Evolutionary conservation across 1,140 invertebrate species (phyloP), one percentile per base, ranked within the genome.

Genomic region (Ceratoteleas bidentatus): DNA sequence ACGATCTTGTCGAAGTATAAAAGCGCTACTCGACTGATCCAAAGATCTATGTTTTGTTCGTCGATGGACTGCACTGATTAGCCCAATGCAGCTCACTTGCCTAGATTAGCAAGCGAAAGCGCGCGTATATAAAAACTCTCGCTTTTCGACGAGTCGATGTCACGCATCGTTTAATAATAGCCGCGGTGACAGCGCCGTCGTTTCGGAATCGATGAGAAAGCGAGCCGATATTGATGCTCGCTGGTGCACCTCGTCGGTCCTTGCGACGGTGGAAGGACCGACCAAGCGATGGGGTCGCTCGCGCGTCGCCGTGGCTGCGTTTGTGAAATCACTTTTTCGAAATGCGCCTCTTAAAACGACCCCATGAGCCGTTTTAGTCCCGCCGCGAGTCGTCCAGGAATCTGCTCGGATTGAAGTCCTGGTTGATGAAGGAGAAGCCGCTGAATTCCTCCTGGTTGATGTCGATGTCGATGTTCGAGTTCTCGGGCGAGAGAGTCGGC

Each of bases 361-460:
- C 24, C 24, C 24, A 24, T 4, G 6, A 24, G 13, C 15, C 7
- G 34, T 34, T 66, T 68, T 89, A 90, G 89, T 69, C 90, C 81
- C 33, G 88, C 86, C 54, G 91, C 87, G 86, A 94, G 93, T 90
- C 94, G 92, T 88, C 89, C 24, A 92, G 87, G 85, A 94, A 93
- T 89, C 94, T 93, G 82, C 92, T 93, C 54, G 96, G 96, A 92
- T 96, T 96, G 92, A 95, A 99, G 89, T 98, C 97, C 81, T 94
- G 93, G 92, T 99, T 99, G 76, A 98, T 94, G 91, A 99, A 99
- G 64, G 98, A 99, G 92, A 99, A 99, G 45, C 98, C 98, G 78
- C 94, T 94, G 93, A 99, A 99, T 92, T 99, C 98, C 85, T 99
- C 98, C 92, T 99, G 97, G 93, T 99, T 99, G 87, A 99, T 99